Evolutionary conservation across 2,797 vertebrate genomes (phyloP).

Genomic region (Acrossocheilus fasciatus): DNA sequence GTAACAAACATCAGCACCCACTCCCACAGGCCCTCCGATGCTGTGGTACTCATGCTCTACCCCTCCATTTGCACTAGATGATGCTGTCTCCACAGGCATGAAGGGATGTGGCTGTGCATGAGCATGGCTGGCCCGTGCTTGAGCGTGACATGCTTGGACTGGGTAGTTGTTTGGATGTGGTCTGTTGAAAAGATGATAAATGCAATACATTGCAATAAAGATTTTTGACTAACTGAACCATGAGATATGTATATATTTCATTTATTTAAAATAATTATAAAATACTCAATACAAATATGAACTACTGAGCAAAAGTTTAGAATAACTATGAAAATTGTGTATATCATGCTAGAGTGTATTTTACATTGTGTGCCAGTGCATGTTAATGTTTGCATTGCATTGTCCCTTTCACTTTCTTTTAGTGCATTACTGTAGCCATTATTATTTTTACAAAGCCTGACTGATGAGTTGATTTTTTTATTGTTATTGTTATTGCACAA

Average conservation of each 20-base stretch:
- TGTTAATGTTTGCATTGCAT: constrained; percentile 7
- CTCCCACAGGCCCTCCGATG: constrained; percentile 72
- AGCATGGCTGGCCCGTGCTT: constrained; percentile 69
- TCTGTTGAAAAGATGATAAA: constrained; percentile 63
- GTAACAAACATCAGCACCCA: constrained; percentile 61
- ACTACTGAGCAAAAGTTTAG: background rate
- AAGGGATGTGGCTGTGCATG: constrained; percentile 70
- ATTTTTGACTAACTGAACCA: background rate
- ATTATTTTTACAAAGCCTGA: background rate
- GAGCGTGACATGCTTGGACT: constrained; percentile 80
- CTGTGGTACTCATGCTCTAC: constrained; percentile 91
- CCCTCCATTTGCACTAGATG: constrained; percentile 70
- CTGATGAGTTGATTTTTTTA: background rate
- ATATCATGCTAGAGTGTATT: background rate
- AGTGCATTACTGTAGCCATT: background rate
- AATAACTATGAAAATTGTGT: background rate
- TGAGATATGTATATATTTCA: background rate
- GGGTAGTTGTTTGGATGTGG: constrained; percentile 83
- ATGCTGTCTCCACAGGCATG: constrained; percentile 68
- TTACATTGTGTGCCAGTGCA: background rate
- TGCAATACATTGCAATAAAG: background rate
- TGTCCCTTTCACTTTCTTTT: background rate
- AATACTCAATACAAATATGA: background rate
- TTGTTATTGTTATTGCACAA: background rate
- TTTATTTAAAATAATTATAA: background rate